Percentiles rank a stretch among this genome's conserved stretches.
Evolutionary conservation across 2,888 invertebrate genomes (phyloP).

Genomic region (Chaitophorus viminalis): DNA sequence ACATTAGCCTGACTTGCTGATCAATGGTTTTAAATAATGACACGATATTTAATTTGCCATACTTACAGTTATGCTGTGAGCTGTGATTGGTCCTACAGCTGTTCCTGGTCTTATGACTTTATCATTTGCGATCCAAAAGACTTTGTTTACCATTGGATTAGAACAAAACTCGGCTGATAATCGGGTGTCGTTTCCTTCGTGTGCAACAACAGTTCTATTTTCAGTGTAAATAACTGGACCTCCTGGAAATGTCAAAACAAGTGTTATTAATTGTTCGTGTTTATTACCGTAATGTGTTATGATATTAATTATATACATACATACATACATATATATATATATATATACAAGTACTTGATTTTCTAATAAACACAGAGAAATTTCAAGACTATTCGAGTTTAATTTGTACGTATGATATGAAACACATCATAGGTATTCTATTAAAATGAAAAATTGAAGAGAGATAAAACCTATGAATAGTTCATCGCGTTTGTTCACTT

Average conservation of each 20-base stretch:
- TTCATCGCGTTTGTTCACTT: not conserved
- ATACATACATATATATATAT: not conserved
- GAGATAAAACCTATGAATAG: too few relatives aligned
- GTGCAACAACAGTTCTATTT: conserved; percentile 71
- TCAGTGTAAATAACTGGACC: conserved; percentile 75
- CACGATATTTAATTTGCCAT: not conserved
- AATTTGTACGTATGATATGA: not conserved
- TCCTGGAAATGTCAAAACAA: conserved; percentile 68
- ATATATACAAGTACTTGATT: not conserved
- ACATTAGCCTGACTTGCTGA: too few relatives aligned
- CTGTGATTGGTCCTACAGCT: conserved; percentile 69
- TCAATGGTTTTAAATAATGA: not conserved
- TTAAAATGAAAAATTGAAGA: not conserved
- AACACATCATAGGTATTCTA: too few relatives aligned
- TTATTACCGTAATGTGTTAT: too few relatives aligned
- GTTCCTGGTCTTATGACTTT: conserved; percentile 71
- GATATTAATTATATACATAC: not conserved
- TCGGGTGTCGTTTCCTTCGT: conserved; percentile 73
- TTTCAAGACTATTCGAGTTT: not conserved
- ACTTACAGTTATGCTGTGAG: conserved; percentile 71
- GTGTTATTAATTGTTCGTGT: not conserved
- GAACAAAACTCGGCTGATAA: conserved; percentile 81
- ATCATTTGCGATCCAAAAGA: conserved; percentile 74
- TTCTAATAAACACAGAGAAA: not conserved
- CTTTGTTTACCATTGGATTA: conserved; percentile 76